phyloP scores from a whole-genome alignment of 53 echinoderm and acorn worm species.

The Holothuria leucospilota region DNA sequence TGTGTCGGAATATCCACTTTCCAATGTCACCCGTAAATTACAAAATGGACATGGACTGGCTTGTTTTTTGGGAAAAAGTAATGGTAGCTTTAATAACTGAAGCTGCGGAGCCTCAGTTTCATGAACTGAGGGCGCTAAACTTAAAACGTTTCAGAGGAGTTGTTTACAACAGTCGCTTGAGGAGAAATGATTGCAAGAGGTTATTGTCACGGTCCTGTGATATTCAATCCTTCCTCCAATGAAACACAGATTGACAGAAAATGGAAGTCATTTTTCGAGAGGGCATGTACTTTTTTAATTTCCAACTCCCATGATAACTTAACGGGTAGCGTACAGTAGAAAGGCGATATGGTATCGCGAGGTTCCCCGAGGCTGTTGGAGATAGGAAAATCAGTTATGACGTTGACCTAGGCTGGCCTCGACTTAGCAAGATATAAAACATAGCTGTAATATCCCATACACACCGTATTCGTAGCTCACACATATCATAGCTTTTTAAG shows the following conservation, averaged over 20 bases:
- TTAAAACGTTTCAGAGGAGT: too few relatives aligned
- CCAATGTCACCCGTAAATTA: too few relatives aligned
- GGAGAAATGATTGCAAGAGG: too few relatives aligned
- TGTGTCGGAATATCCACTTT: too few relatives aligned
- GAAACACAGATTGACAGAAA: constrained; percentile 34
- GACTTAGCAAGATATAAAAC: neutral
- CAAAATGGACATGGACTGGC: too few relatives aligned
- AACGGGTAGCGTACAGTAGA: neutral
- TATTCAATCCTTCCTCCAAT: constrained; percentile 31
- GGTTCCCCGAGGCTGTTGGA: constrained; percentile 25
- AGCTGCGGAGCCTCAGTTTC: too few relatives aligned
- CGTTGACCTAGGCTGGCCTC: constrained; percentile 15
- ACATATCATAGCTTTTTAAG: neutral
- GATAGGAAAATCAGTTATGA: constrained; percentile 18
- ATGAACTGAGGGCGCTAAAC: too few relatives aligned
- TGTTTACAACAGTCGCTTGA: too few relatives aligned
- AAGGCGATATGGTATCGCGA: constrained; percentile 19
- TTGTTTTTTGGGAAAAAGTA: too few relatives aligned
- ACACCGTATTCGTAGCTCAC: neutral
- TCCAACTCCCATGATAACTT: constrained; percentile 16
- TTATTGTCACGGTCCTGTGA: neutral
- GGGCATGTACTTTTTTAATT: constrained; percentile 19
- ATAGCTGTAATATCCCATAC: too few relatives aligned
- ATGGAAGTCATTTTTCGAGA: constrained; percentile 13
- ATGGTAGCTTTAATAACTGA: too few relatives aligned